Evolutionary conservation across 2,797 vertebrate species (phyloP).

Genomic region (Hydrophis major): DNA sequence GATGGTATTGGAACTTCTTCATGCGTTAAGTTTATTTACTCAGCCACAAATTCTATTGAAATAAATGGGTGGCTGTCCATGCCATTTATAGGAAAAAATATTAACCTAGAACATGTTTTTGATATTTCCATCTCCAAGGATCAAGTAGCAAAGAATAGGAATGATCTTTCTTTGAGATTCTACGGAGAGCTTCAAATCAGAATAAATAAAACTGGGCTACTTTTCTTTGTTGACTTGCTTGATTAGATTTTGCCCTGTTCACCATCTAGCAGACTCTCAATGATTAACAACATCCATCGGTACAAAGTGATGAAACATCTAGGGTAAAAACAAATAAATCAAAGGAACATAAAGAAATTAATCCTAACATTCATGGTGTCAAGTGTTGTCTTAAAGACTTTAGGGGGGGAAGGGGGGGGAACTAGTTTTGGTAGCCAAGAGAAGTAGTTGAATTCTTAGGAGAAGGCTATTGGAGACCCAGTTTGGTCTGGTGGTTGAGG

Average conservation of each 20-base stretch:
- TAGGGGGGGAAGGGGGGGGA: too few species aligned
- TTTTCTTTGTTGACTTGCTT: neutral
- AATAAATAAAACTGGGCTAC: neutral
- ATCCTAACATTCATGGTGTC: neutral
- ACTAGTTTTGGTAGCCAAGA: neutral
- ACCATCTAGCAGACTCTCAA: neutral
- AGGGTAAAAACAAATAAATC: neutral
- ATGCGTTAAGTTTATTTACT: neutral
- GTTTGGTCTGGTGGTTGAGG: neutral
- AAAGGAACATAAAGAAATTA: neutral
- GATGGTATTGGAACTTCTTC: too few species aligned
- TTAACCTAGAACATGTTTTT: neutral
- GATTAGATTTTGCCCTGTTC: neutral
- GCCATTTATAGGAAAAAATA: neutral
- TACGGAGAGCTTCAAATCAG: neutral
- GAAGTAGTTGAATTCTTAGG: neutral
- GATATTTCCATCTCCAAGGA: neutral
- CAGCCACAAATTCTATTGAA: neutral
- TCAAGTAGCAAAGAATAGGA: neutral
- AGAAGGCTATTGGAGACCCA: neutral
- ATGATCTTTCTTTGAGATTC: neutral
- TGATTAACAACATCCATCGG: neutral
- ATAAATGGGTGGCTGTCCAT: neutral
- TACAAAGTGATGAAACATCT: neutral
- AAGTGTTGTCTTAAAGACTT: neutral